A percentile compares a stretch with the other conserved stretches of the same genome.
phyloP scores from a whole-genome alignment of 23 tunicate species.

The Corella eumyota region DNA sequence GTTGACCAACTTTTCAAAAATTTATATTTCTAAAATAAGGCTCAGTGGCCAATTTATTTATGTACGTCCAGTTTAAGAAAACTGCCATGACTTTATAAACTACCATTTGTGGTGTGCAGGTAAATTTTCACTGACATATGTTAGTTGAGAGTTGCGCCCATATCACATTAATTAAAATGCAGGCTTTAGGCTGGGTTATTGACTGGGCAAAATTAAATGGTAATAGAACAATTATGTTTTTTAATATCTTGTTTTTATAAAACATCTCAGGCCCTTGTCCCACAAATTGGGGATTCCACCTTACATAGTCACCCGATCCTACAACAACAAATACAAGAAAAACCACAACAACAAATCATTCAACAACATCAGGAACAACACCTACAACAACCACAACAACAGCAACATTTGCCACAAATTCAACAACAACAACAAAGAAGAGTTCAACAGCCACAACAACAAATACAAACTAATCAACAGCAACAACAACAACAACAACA shows the following conservation, averaged over 20 bases:
- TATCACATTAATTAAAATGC: too few relatives aligned
- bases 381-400: constrained; percentile 18
- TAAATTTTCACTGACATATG: too few relatives aligned
- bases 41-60: too few relatives aligned
- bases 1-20: too few relatives aligned
- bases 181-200: too few relatives aligned
- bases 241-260: not conserved
- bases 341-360: constrained; percentile 18
- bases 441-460: constrained; percentile 23
- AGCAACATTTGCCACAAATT: constrained; percentile 11
- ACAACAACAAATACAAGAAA: constrained; percentile 41
- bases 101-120: too few relatives aligned
- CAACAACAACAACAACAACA: constrained; percentile 15
- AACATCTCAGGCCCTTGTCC: not conserved
- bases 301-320: not conserved
- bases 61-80: too few relatives aligned
- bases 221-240: too few relatives aligned
- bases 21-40: too few relatives aligned
- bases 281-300: not conserved
- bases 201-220: too few relatives aligned
- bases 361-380: constrained; percentile 13
- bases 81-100: too few relatives aligned
- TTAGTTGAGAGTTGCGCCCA: too few relatives aligned
- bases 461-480: constrained; percentile 7
- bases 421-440: not conserved